A percentile compares a stretch with the other conserved stretches of the same genome.
Conservation (phyloP, 1,140 invertebrate genomes). For the Drosophila ogumai region DNA sequence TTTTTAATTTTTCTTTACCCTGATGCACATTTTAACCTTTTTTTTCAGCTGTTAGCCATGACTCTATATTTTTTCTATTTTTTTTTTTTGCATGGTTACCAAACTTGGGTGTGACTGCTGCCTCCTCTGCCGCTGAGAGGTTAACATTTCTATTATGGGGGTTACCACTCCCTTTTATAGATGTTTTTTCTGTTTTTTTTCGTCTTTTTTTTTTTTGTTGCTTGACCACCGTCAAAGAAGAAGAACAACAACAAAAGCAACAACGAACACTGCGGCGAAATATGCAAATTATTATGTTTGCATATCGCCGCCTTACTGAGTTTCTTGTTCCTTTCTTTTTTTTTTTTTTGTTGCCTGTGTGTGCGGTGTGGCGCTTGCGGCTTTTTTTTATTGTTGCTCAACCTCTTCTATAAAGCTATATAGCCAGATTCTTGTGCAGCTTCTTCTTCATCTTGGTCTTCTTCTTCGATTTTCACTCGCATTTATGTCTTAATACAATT, state of each 20-base stretch:
- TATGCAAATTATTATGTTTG: slow-evolving; percentile 69
- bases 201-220: slow-evolving; percentile 1
- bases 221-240: slow-evolving; percentile 55
- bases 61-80: background rate
- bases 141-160: slow-evolving; percentile 63
- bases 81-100: slow-evolving; percentile 7
- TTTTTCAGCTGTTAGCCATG: slow-evolving; percentile 8
- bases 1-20: background rate
- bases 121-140: slow-evolving; percentile 28
- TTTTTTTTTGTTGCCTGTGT: slow-evolving; percentile 16
- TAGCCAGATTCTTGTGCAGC: slow-evolving; percentile 27
- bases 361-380: slow-evolving; percentile 45
- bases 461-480: slow-evolving; percentile 17
- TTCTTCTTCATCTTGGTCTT: background rate
- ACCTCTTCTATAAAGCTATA: slow-evolving; percentile 10
- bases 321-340: slow-evolving; percentile 9
- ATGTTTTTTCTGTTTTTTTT: slow-evolving; percentile 2
- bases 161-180: slow-evolving; percentile 56
- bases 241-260: slow-evolving; percentile 10
- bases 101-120: slow-evolving; percentile 36
- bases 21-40: slow-evolving; percentile 8
- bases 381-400: slow-evolving; percentile 53
- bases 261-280: slow-evolving; percentile 50
- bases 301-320: slow-evolving; percentile 46
- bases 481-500: slow-evolving; percentile 73